Evolutionary conservation across 2,888 invertebrate genomes (phyloP), one percentile per base, ranked within the genome.

Genomic region (Drosophila affinis): DNA sequence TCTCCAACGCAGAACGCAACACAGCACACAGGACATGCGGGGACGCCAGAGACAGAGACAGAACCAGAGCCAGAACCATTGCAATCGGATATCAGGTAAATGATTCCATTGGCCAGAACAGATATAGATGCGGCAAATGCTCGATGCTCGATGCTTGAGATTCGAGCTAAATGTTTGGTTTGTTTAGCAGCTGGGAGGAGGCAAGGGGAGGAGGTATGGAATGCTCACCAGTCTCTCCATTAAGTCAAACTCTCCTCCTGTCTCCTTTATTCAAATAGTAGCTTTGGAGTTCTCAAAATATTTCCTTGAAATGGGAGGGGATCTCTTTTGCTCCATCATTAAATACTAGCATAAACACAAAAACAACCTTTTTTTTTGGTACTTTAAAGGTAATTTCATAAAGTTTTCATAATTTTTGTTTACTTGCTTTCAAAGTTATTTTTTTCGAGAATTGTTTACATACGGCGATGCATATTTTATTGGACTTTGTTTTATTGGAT

Each of bases 51-150:
- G 27, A 5, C 27, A 27, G 6, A 6, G 6, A 7, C 27, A 24
- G 24, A 5, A 24, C 24, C 24, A 24, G 24, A 24, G 5, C 34
- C 34, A 57, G 46, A 29, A 32, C 47, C 18, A 46, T 14, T 32
- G 62, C 39, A 68, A 85, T 62, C 84, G 84, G 84, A 86, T 81
- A 81, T 78, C 72, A 73, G 72, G 65, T 65, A 78, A 74, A 77
- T 72, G 78, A 74, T 83, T 78, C 75, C 51, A 39, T 46, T 24
- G 24, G 62, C 65, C 67, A 34, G 39, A 53, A 52, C 45, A 39
- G n/a, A 57, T 57, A 48, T 45, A 39, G 62, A 62, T 48, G 46
- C 12, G 18, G 14, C 24, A 49, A 49, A 14, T 49, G 52, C 39
- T 52, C 9, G 34, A 21, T 21, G 1, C 18, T 21, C 18, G 21